phyloP scores from a whole-genome alignment of 2,113 vertebrate genomes.

The Lota lota region DNA sequence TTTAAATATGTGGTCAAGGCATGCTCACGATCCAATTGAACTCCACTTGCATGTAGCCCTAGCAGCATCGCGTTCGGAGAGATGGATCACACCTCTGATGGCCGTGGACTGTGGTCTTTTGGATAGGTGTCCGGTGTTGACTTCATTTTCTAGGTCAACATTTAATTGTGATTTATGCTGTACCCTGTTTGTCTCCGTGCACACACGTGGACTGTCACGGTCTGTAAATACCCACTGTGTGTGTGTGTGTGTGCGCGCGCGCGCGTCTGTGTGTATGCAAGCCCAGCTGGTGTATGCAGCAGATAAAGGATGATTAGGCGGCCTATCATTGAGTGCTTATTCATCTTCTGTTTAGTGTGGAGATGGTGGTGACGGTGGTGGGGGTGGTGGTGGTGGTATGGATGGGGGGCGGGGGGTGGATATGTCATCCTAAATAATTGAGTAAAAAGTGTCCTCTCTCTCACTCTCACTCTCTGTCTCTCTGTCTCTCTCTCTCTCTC shows the following conservation, averaged over 20 bases:
- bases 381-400: slow-evolving; percentile 46
- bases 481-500: not conserved
- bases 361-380: not conserved
- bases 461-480: slow-evolving; percentile 37
- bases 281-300: slow-evolving; percentile 62
- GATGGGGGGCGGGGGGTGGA: slow-evolving; percentile 49
- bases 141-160: slow-evolving; percentile 16
- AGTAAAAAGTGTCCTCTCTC: slow-evolving; percentile 71
- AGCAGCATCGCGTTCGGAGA: not conserved
- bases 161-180: slow-evolving; percentile 27
- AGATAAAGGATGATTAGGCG: slow-evolving; percentile 69
- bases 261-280: slow-evolving; percentile 8
- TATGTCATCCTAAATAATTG: slow-evolving; percentile 78
- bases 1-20: no score
- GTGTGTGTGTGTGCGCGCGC: slow-evolving; percentile 2
- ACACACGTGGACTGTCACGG: not conserved
- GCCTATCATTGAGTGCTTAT: slow-evolving; percentile 67
- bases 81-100: slow-evolving; percentile 1
- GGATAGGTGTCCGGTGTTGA: slow-evolving; percentile 5
- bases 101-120: not conserved
- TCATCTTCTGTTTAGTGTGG: slow-evolving; percentile 59
- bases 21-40: no score
- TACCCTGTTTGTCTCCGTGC: not conserved
- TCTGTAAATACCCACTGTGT: slow-evolving; percentile 23
- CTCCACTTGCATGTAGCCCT: no score